Evolutionary conservation across 2,797 vertebrate genomes (phyloP).

Genomic region (Trachops cirrhosus): DNA sequence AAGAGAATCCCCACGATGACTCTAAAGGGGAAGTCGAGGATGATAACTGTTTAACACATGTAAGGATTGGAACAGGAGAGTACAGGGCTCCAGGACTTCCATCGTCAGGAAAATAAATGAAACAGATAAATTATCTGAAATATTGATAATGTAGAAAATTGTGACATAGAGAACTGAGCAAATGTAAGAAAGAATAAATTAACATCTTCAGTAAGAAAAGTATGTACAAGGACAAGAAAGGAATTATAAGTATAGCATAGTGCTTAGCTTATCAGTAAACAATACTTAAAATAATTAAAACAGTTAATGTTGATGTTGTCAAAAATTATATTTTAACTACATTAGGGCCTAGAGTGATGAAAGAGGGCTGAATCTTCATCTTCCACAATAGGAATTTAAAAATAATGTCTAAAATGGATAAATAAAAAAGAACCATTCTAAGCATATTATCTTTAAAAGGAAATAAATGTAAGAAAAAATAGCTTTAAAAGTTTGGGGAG

Average conservation of each 20-base stretch:
- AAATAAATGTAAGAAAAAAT: not conserved
- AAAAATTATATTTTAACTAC: not conserved
- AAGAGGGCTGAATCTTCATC: not conserved
- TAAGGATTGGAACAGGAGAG: not conserved
- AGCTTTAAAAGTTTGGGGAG: not conserved
- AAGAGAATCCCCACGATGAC: not conserved
- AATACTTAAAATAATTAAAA: not conserved
- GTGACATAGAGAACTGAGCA: not conserved
- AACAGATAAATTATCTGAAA: not conserved
- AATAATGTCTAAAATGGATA: not conserved
- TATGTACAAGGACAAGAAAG: not conserved
- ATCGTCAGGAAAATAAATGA: not conserved
- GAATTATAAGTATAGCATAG: not conserved
- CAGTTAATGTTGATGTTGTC: not conserved
- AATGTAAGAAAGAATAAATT: conserved; percentile 27
- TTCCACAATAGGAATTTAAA: not conserved
- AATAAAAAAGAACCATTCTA: not conserved
- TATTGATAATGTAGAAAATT: not conserved
- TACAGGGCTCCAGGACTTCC: not conserved
- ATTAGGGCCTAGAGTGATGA: not conserved
- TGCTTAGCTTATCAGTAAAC: not conserved
- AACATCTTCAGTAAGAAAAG: not conserved
- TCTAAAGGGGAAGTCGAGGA: not conserved
- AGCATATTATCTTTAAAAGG: not conserved
- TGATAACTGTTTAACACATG: not conserved